Evolutionary conservation across 2,888 invertebrate species (phyloP), one percentile per base, ranked within the genome.

Genomic region (Stomorhina lunata): DNA sequence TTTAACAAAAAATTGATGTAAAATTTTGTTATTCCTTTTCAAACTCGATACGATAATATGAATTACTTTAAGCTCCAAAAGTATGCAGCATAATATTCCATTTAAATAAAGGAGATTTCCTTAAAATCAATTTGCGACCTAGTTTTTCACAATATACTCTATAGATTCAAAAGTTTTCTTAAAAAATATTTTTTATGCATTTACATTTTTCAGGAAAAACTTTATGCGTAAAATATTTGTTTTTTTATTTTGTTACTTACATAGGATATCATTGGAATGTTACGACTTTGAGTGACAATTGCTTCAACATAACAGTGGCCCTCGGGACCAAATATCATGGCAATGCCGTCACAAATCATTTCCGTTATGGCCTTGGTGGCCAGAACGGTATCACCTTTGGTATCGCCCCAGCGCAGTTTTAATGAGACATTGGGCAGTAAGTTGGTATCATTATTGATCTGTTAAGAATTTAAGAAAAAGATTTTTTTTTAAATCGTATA

Each of bases 241-340:
- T 25, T 48, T 3, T 20, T 20, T 7, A 45, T 20, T 20, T 45
- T 9, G 34, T 34, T 86, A 95, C 98, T 95, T 92, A 98, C 98
- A 92, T 98, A 98, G 90, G 98, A 97, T 91, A 99, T 96, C 97
- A 99, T 98, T 79, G 98, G 98, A 89, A 98, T 94, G 92, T 98
- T 98, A 90, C 96, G 94, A 55, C 98, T 95, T 89, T 98, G 97
- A 25, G 98, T 96, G 69, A 99, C 95, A 87, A 97, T 96, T 69
- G 98, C 98, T 91, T 98, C 98, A n/a, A 97, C 97, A 88, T 95
- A 94, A 92, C 99, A 99, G 66, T 95, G 94, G 79, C 97, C 97
- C 92, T 99, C 99, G 2, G 98, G 98, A 3, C 99, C 99, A 90
- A 99, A 97, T 93, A 98, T 97, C 65, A 96, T 98, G 34, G 95